A percentile compares a stretch with the other conserved stretches of the same genome.
These are phyloP conservation scores for Trichogramma dendrolimi DNA, from an alignment of 2,888 invertebrate genomes.

Conservation along the genomic window DNA sequence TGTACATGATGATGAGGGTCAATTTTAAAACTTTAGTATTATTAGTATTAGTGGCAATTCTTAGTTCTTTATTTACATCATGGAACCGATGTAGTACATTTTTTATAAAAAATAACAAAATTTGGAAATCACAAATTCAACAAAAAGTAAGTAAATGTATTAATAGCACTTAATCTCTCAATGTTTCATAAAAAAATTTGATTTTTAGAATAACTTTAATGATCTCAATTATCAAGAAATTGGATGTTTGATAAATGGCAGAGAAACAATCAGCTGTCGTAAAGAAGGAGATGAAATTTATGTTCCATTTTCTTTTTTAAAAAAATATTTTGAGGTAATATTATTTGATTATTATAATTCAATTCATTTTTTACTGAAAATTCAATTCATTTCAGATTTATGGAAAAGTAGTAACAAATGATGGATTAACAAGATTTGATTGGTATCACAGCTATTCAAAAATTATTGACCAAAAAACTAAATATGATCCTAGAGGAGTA, in stretches of 20 bases:
- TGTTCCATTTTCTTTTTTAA: conserved; percentile 87
- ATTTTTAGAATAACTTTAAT: conserved; percentile 41
- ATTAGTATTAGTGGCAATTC: conserved; percentile 52
- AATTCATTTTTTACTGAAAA: conserved; percentile 3
- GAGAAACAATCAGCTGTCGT: conserved; percentile 74
- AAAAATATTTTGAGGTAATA: conserved; percentile 85
- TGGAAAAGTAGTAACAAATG: conserved; percentile 73
- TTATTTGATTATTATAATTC: conserved; percentile 3
- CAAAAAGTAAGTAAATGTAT: conserved; percentile 39
- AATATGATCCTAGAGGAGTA: conserved; percentile 84
- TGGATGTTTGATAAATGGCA: conserved; percentile 85
- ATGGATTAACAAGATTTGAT: conserved; percentile 78
- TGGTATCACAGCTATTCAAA: conserved; percentile 94
- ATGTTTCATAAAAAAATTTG: background rate
- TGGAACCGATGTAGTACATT: conserved; percentile 74
- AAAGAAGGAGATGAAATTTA: conserved; percentile 82
- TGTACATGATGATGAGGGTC: conserved; percentile 69
- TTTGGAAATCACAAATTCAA: conserved; percentile 46
- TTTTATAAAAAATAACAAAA: conserved; percentile 41
- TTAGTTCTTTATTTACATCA: conserved; percentile 67
- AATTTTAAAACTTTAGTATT: conserved; percentile 73
- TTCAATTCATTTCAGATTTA: conserved; percentile 61
- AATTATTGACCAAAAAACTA: conserved; percentile 81
- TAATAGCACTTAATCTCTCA: background rate
- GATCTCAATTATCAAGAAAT: conserved; percentile 64